A percentile compares a stretch with the other conserved stretches of the same genome.
These are phyloP conservation scores for Cephus runcator DNA, from an alignment of 2,888 invertebrate genomes.

Conservation along the genomic window DNA sequence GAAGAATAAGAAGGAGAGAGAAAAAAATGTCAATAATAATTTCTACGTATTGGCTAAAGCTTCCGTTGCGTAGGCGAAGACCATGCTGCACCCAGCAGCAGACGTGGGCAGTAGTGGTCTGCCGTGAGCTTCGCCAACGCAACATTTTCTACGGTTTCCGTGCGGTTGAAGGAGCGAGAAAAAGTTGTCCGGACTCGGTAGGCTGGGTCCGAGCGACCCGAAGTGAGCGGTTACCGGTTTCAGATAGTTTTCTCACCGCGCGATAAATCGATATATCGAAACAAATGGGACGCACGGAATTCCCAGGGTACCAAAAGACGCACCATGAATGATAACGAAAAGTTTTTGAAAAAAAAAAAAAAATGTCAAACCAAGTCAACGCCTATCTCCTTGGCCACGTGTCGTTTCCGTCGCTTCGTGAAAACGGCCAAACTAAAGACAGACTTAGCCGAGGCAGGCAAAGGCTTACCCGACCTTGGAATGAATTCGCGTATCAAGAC, in stretches of 20 bases:
- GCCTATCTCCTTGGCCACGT: neutral
- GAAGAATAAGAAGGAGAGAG: neutral
- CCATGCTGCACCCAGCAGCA: conserved; percentile 20
- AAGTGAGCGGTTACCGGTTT: neutral
- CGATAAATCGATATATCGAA: neutral
- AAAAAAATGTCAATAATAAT: neutral
- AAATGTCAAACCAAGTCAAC: neutral
- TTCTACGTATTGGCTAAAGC: neutral
- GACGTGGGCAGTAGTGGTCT: conserved; percentile 29
- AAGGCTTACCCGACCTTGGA: neutral
- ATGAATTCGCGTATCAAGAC: neutral
- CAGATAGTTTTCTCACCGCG: neutral
- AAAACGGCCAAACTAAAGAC: neutral
- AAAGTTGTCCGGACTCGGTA: neutral
- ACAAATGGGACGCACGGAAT: neutral
- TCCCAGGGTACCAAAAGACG: neutral
- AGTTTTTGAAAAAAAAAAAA: neutral
- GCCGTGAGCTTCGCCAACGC: conserved; percentile 34
- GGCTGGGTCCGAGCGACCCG: neutral
- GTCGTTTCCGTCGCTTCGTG: neutral
- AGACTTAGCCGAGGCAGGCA: no score
- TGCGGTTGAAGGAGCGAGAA: neutral
- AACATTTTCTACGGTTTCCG: conserved; percentile 35
- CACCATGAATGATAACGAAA: neutral
- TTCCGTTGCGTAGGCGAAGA: conserved; percentile 31